phyloP scores from a whole-genome alignment of 1,140 invertebrate species.

The Scaptomyza hsui region DNA sequence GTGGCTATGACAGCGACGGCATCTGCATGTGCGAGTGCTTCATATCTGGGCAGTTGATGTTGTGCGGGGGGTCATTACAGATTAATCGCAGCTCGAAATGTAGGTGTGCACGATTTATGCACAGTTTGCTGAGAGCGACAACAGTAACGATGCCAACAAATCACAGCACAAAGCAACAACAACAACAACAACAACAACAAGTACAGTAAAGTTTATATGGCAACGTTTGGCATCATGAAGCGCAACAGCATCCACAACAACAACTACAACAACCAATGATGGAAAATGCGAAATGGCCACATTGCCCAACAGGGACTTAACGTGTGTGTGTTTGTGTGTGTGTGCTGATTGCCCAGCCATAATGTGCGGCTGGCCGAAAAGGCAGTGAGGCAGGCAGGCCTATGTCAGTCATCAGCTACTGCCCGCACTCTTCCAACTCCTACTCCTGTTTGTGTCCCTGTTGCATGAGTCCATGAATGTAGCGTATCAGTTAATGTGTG shows the following conservation, averaged over 20 bases:
- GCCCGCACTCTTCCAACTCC: constrained; percentile 2
- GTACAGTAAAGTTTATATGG: constrained; percentile 62
- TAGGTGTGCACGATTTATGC: constrained; percentile 79
- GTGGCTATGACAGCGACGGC: constrained; percentile 13
- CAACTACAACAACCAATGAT: constrained; percentile 38
- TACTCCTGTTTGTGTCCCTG: constrained; percentile 1
- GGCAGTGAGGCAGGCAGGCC: constrained; percentile 12
- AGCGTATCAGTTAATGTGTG: constrained; percentile 60
- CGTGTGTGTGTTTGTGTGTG: constrained; percentile 25
- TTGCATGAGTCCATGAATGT: constrained; percentile 31
- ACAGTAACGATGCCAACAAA: constrained; percentile 80
- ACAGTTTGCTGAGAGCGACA: constrained; percentile 79
- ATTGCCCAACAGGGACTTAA: constrained; percentile 45
- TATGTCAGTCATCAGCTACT: neutral
- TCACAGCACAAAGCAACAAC: constrained; percentile 57
- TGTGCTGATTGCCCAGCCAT: constrained; percentile 41
- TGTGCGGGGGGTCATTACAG: constrained; percentile 59
- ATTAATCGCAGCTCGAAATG: constrained; percentile 78
- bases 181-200: constrained; percentile 44
- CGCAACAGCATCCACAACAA: constrained; percentile 34
- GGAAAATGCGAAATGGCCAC: constrained; percentile 40
- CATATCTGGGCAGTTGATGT: constrained; percentile 2
- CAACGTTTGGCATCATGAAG: constrained; percentile 51
- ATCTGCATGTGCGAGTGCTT: constrained; percentile 9
- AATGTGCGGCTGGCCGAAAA: constrained; percentile 16